phyloP scores from a whole-genome alignment of 1,140 invertebrate species.

The Aphelinus certus region DNA sequence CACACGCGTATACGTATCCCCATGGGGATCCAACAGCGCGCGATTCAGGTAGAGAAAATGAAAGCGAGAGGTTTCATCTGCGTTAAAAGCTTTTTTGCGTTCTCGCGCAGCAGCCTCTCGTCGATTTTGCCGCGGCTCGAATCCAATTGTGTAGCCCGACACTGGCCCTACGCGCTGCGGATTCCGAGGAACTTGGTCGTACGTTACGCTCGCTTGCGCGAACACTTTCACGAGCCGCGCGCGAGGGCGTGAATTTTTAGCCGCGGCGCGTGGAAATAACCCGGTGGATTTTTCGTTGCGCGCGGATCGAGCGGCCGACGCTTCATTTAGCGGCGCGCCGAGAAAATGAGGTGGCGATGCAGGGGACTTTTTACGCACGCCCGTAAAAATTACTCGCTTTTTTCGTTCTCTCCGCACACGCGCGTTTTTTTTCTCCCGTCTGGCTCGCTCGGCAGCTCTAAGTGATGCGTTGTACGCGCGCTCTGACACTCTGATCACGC shows the following conservation, averaged over 20 bases:
- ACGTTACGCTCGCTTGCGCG: slow-evolving; percentile 39
- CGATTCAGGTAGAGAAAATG: slow-evolving; percentile 9
- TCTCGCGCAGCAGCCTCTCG: slow-evolving; percentile 26
- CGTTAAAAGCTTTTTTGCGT: slow-evolving; percentile 52
- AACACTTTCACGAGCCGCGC: slow-evolving; percentile 31
- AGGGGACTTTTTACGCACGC: neutral
- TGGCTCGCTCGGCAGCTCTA: too few species aligned
- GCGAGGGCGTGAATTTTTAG: neutral
- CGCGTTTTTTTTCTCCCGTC: too few species aligned
- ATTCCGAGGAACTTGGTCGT: slow-evolving; percentile 4
- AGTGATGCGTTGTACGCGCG: too few species aligned
- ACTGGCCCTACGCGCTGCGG: neutral
- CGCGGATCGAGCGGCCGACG: neutral
- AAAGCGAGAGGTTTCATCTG: slow-evolving; percentile 44
- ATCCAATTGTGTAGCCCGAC: slow-evolving; percentile 45
- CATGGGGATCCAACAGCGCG: too few species aligned
- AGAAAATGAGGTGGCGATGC: neutral
- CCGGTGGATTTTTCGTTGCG: slow-evolving; percentile 14
- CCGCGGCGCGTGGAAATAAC: slow-evolving; percentile 17
- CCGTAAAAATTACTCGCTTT: too few species aligned
- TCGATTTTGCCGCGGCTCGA: slow-evolving; percentile 36
- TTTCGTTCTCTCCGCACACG: too few species aligned
- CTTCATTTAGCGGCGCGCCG: slow-evolving; percentile 1
- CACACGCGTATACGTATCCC: neutral
- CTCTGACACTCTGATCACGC: too few species aligned